A percentile compares a stretch with the other conserved stretches of the same genome.
These are phyloP conservation scores for Nymphalis urticae DNA, from an alignment of 2,888 invertebrate species.

Conservation along the genomic window DNA sequence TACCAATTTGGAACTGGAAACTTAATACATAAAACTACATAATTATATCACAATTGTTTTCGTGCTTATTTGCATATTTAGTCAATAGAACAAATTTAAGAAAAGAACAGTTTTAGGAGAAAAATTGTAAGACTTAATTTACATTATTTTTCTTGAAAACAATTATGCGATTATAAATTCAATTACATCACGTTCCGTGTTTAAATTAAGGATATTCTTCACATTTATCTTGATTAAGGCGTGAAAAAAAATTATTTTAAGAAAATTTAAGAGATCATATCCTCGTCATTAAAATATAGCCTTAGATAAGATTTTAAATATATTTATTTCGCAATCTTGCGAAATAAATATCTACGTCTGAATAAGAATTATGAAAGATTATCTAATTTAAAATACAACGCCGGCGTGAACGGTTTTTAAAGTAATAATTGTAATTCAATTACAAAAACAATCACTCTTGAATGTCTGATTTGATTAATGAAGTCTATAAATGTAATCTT, in stretches of 20 bases:
- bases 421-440: no score
- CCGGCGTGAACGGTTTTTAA: no score
- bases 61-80: no score
- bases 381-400: not conserved
- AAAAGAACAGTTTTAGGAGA: not conserved
- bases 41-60: no score
- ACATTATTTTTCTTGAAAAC: not conserved
- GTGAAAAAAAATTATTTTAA: constrained; percentile 4
- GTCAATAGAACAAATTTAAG: no score
- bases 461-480: no score
- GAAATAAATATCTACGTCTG: constrained; percentile 14
- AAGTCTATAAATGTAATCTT: no score
- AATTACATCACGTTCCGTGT: not conserved
- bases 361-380: constrained; percentile 2
- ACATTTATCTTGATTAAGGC: constrained; percentile 3
- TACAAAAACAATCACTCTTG: no score
- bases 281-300: constrained; percentile 13
- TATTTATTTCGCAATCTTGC: constrained; percentile 20
- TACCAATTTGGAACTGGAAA: no score
- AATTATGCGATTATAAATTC: not conserved
- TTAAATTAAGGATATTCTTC: constrained; percentile 8
- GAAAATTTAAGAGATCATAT: constrained; percentile 9
- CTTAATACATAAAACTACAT: no score
- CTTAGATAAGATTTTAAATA: constrained; percentile 20
- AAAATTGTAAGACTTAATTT: not conserved